Evolutionary conservation across 1,140 invertebrate species (phyloP).

Genomic region (Pseudomyrmex gracilis): DNA sequence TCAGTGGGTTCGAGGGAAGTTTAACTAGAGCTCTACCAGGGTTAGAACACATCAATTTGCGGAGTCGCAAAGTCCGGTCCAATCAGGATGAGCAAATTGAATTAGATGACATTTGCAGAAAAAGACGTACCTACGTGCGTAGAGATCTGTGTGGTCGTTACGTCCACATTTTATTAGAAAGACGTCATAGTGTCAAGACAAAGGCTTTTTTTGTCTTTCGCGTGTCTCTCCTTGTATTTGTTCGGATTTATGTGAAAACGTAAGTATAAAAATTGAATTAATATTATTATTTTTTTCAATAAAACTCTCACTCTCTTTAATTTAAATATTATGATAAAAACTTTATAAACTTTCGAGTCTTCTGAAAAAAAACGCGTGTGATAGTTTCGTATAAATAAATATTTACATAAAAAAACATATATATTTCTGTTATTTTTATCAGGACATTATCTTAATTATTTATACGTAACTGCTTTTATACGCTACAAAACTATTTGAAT

Average conservation of each 20-base stretch:
- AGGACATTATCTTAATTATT: too few species aligned
- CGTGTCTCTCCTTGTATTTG: not conserved
- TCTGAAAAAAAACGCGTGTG: too few species aligned
- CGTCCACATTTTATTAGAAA: not conserved
- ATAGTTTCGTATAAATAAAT: too few species aligned
- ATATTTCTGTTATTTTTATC: too few species aligned
- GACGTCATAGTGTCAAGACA: not conserved
- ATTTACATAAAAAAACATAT: too few species aligned
- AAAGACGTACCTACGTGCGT: not conserved
- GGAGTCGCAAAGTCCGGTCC: not conserved
- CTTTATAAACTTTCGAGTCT: not conserved
- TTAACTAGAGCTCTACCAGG: not conserved
- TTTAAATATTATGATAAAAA: not conserved
- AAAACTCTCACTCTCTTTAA: not conserved
- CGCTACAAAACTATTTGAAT: too few species aligned
- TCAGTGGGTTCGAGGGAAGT: not conserved
- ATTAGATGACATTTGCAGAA: not conserved
- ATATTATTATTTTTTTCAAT: not conserved
- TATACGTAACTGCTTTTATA: too few species aligned
- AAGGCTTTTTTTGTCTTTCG: not conserved
- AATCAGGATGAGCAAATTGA: slow-evolving; percentile 15
- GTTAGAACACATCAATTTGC: not conserved
- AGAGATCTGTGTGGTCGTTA: not conserved
- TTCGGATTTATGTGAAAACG: not conserved
- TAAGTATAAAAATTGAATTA: not conserved